Evolutionary conservation across 2,113 vertebrate species (phyloP).

Genomic region (Ancistrus triradiatus): DNA sequence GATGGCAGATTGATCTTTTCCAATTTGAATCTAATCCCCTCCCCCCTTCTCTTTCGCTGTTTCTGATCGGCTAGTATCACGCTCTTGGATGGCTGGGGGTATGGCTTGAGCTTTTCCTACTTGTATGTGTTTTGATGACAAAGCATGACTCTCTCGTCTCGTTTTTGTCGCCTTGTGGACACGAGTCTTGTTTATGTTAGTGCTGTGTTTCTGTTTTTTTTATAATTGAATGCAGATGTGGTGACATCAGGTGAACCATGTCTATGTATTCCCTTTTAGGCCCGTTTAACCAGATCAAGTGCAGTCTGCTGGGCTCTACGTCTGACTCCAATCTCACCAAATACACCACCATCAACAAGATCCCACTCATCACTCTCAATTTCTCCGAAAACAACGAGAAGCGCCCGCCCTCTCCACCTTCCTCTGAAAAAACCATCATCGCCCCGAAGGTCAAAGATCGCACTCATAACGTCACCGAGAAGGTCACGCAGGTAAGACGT

Average conservation of each 20-base stretch:
- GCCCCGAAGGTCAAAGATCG: constrained; percentile 97
- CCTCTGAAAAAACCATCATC: constrained; percentile 96
- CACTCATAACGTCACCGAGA: constrained; percentile 97
- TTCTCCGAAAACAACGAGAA: constrained; percentile 97
- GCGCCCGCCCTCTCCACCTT: constrained; percentile 87
- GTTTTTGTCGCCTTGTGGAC: constrained; percentile 20
- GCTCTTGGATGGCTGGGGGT: constrained; percentile 99
- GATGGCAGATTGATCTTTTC: constrained; percentile 36
- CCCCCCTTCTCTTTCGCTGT: constrained; percentile 78
- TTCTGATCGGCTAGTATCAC: constrained; percentile 89
- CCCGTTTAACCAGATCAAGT: constrained; percentile 95
- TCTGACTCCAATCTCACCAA: constrained; percentile 98
- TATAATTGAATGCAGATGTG: constrained; percentile 48
- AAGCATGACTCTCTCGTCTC: constrained; percentile 53
- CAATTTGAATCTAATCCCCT: constrained; percentile 50
- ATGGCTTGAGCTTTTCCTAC: constrained; percentile 86
- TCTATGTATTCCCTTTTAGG: constrained; percentile 64
- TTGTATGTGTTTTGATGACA: constrained; percentile 36
- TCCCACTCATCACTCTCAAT: constrained; percentile 95
- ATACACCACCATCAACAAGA: constrained; percentile 99
- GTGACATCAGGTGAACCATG: not conserved
- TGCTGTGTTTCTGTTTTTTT: constrained; percentile 37
- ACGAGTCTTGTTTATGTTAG: constrained; percentile 4
- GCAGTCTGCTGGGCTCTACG: constrained; percentile 93
- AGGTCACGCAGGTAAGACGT: constrained; percentile 91